Evolutionary conservation across 2,888 invertebrate genomes (phyloP).

Genomic region (Fragum fragum): DNA sequence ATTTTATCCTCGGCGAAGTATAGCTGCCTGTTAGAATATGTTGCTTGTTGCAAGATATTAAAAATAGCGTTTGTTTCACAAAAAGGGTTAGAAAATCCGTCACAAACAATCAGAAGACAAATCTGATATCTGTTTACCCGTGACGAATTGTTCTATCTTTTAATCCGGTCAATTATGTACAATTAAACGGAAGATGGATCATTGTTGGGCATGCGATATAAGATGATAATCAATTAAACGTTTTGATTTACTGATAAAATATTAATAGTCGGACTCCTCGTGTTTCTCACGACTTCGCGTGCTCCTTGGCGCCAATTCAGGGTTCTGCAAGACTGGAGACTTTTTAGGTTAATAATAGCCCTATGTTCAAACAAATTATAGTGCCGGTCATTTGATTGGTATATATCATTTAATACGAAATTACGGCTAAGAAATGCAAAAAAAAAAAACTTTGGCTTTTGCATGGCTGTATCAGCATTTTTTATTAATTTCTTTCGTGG

Average conservation of each 20-base stretch:
- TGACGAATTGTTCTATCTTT: slow-evolving; percentile 16
- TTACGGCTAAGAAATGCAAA: too few relatives aligned
- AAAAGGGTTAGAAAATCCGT: not conserved
- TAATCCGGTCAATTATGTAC: slow-evolving; percentile 27
- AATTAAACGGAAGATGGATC: slow-evolving; percentile 23
- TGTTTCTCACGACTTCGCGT: slow-evolving; percentile 21
- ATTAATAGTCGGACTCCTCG: slow-evolving; percentile 17
- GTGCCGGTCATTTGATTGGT: too few relatives aligned
- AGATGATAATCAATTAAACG: slow-evolving; percentile 32
- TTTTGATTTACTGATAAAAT: slow-evolving; percentile 30
- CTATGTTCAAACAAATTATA: too few relatives aligned
- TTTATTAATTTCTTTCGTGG: too few relatives aligned
- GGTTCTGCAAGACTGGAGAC: not conserved
- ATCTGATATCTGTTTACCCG: slow-evolving; percentile 5
- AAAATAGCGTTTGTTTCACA: too few relatives aligned
- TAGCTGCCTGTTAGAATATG: too few relatives aligned
- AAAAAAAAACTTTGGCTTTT: too few relatives aligned
- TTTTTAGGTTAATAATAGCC: too few relatives aligned
- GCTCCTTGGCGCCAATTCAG: not conserved
- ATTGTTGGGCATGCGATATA: slow-evolving; percentile 29
- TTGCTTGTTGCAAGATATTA: too few relatives aligned
- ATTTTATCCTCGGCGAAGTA: too few relatives aligned
- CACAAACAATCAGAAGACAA: not conserved
- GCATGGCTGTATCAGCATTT: too few relatives aligned
- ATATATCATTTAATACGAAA: too few relatives aligned